These are phyloP conservation scores for Gallirallus australis DNA, from an alignment of 2,797 vertebrate genomes.

Conservation along the genomic window DNA sequence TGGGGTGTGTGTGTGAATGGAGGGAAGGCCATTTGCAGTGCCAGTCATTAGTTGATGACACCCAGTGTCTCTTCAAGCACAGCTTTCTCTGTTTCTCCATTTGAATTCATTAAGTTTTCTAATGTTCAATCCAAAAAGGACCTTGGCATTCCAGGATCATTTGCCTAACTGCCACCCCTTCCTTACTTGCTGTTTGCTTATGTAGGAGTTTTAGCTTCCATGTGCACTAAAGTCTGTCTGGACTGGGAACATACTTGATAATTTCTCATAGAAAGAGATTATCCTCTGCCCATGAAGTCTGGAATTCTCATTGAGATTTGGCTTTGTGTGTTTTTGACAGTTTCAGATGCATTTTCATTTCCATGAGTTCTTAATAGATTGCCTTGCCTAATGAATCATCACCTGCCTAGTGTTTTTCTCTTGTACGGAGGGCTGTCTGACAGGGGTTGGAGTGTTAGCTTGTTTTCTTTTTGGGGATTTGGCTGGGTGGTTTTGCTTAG, in stretches of 20 bases:
- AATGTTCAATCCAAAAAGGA: neutral
- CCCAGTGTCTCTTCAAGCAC: neutral
- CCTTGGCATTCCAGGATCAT: neutral
- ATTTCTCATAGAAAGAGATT: neutral
- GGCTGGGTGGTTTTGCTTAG: neutral
- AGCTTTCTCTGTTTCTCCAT: neutral
- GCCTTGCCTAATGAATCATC: slow-evolving; percentile 3
- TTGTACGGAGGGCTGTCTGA: neutral
- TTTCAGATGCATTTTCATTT: neutral
- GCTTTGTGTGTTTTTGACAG: neutral
- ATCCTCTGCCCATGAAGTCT: neutral
- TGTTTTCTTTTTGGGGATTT: neutral
- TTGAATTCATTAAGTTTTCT: neutral
- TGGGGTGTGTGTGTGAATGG: accelerated
- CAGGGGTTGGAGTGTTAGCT: neutral
- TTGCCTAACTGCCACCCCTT: neutral
- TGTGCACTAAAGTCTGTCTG: neutral
- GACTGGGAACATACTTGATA: neutral
- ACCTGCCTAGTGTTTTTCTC: neutral
- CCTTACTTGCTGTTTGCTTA: neutral
- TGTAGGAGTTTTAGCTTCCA: neutral
- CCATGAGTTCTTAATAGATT: neutral
- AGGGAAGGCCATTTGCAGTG: neutral
- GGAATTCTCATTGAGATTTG: neutral
- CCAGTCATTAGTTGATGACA: neutral